Conservation (phyloP, 2,888 invertebrate genomes). For the Agapostemon virescens region DNA sequence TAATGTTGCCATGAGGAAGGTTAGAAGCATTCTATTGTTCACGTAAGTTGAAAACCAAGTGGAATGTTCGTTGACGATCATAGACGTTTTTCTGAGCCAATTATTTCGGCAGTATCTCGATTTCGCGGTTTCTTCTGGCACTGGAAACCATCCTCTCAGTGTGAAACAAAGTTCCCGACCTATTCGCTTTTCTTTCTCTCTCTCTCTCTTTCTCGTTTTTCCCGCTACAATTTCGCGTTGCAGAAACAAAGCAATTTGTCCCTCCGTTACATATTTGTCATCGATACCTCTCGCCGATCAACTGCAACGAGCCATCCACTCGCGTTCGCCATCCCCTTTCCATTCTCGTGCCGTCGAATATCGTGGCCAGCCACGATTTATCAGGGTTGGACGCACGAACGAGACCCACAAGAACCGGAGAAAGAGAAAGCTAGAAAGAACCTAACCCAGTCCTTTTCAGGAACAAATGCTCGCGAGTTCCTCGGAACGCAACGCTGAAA, state of each 20-base stretch:
- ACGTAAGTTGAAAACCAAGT: not conserved
- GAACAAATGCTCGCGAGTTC: conserved; percentile 36
- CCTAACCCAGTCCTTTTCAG: too few species aligned
- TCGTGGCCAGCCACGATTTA: conserved; percentile 43
- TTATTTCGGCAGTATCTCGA: not conserved
- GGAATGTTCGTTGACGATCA: not conserved
- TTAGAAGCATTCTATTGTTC: not conserved
- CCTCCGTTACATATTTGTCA: conserved; percentile 41
- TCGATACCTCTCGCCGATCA: conserved; percentile 41
- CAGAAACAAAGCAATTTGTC: conserved; percentile 29
- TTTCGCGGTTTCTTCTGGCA: conserved; percentile 8
- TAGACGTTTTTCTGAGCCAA: too few species aligned
- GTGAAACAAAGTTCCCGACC: conserved; percentile 13
- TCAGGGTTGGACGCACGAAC: conserved; percentile 20
- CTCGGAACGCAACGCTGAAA: conserved; percentile 1
- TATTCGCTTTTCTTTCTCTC: too few species aligned
- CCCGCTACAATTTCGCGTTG: conserved; percentile 1
- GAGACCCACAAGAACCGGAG: not conserved
- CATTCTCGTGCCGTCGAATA: conserved; percentile 25
- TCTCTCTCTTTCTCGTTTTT: not conserved
- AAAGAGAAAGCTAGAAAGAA: not conserved
- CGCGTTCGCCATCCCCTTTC: not conserved
- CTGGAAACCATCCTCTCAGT: not conserved
- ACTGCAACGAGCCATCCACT: conserved; percentile 17
- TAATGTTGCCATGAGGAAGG: not conserved